Conservation (phyloP, 2,888 invertebrate species). For the Pseudeuparius sepicola region DNA sequence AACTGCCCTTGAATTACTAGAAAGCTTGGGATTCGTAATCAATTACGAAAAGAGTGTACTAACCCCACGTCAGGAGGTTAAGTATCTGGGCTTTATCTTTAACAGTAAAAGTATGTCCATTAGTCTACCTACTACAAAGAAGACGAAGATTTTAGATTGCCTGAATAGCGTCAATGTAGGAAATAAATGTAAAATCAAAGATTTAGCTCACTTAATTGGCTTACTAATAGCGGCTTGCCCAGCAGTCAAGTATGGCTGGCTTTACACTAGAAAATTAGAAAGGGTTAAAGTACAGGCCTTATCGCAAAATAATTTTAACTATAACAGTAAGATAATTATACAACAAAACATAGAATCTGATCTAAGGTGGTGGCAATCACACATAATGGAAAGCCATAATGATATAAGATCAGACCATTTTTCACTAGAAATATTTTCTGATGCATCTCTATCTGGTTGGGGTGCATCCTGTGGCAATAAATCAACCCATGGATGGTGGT, state of each 20-base stretch:
- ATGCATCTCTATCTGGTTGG: constrained; percentile 1
- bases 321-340: neutral
- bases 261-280: neutral
- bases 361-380: neutral
- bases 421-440: neutral
- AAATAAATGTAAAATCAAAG: neutral
- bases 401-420: neutral
- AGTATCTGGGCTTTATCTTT: constrained; percentile 19
- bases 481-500: constrained; percentile 7
- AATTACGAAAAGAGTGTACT: constrained; percentile 18
- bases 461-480: constrained; percentile 1
- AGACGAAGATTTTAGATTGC: constrained; percentile 2
- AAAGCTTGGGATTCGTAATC: constrained; percentile 20
- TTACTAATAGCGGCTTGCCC: neutral
- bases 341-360: neutral
- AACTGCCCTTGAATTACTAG: constrained; percentile 12
- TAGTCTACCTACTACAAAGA: constrained; percentile 13
- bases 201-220: neutral
- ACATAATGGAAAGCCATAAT: constrained; percentile 2
- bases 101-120: constrained; percentile 15
- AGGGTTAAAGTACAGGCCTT: neutral
- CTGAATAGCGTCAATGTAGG: neutral
- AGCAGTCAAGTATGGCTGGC: neutral
- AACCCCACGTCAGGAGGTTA: constrained; percentile 9
- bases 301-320: neutral